Base-by-base conservation (phyloP, 2,888 invertebrate species). In the Lycophotia porphyrea region DNA sequence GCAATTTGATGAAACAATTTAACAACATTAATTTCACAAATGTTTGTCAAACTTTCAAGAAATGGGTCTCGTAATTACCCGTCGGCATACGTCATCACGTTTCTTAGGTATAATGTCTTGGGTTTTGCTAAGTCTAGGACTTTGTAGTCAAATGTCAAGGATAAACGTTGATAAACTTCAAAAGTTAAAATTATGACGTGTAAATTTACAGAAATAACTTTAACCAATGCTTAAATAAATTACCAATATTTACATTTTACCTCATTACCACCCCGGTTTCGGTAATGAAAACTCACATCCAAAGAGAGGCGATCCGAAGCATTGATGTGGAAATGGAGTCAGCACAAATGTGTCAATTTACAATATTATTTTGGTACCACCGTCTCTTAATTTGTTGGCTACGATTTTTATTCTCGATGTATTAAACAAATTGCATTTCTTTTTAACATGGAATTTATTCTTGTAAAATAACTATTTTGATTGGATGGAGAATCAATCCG, bases 201-300 rank as follows among this genome's bases (percentile, higher is more conserved):
- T 24, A 27, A 7, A n/a, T 27, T 52, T 52, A 66, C 52, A 15
- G 24, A 31, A 58, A 60, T 36, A 44, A 68, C 11, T 31, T 44
- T 42, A 15, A 13, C 18, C 18, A 65, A 36, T 24, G 44, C 11
- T 15, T 15, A 64, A 65, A 76, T 60, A 71, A 72, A 70, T 73
- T 63, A 73, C 27, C 49, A 52, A 73, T 52, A 60, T 71, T 78
- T 52, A 58, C 63, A 80, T 73, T 55, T 58, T 8, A 47, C 21
- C 21, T 79, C 21, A 84, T 83, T 78, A 78, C 21, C 15, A 66
- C 66, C 24, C 24, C 24, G 27, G 72, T 72, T 72, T 69, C 69
- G 31, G 55, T 66, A 84, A 73, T 73, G 58, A 84, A 78, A 71
- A 80, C 61, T 73, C 34, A 39, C 24, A 47, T 69, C 80, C 80